Conservation (phyloP, 2,113 vertebrate species). For the Eonycteris spelaea region DNA sequence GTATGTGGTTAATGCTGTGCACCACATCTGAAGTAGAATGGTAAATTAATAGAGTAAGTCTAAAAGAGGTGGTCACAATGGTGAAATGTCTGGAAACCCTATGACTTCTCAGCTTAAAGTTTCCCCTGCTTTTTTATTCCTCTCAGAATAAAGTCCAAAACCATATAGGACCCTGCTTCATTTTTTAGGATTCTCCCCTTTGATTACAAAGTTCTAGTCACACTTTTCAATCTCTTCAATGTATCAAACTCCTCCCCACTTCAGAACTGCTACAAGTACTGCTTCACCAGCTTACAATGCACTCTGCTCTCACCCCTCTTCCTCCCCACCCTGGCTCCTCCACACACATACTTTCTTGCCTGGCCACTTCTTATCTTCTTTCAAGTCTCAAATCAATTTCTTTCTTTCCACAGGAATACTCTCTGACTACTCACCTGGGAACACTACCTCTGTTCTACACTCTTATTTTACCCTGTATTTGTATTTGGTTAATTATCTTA, state of each 20-base stretch:
- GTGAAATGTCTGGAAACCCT: background rate
- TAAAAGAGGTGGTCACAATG: background rate
- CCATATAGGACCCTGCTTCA: background rate
- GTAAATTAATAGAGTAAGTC: background rate
- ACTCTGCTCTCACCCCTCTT: background rate
- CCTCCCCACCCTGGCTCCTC: background rate
- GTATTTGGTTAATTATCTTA: background rate
- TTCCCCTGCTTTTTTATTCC: background rate
- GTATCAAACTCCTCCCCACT: background rate
- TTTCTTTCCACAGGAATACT: background rate
- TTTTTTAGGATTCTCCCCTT: background rate
- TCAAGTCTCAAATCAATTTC: background rate
- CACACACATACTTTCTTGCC: background rate
- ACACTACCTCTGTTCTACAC: background rate
- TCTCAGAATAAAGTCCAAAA: background rate
- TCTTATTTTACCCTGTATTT: background rate
- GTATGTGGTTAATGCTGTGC: fast-evolving
- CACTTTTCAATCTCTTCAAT: background rate
- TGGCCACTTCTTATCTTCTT: background rate
- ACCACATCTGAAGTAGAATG: background rate
- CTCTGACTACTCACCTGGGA: background rate
- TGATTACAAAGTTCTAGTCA: background rate
- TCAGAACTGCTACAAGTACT: background rate
- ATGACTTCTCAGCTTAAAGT: background rate
- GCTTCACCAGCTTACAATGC: background rate